phyloP scores from a whole-genome alignment of 1,140 invertebrate genomes.

The Sitophilus oryzae region DNA sequence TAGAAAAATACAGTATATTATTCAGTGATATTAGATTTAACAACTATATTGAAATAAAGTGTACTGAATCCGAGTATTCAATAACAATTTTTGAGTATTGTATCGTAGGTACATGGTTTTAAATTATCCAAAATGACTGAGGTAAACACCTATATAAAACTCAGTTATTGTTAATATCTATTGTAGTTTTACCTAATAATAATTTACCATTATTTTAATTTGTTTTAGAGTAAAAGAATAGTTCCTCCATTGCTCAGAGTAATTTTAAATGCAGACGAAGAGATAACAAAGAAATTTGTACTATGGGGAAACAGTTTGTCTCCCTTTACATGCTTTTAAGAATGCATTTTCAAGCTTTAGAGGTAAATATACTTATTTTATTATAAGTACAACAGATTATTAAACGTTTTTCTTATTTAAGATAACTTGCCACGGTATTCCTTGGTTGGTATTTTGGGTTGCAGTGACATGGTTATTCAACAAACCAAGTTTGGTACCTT shows the following conservation, averaged over 20 bases:
- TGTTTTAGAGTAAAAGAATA: conserved; percentile 11
- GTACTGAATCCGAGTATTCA: too few relatives aligned
- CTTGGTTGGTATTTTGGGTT: conserved; percentile 71
- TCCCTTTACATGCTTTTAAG: conserved; percentile 54
- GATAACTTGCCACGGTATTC: conserved; percentile 84
- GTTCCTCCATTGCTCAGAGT: conserved; percentile 12
- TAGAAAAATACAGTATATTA: too few relatives aligned
- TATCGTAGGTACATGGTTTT: too few relatives aligned
- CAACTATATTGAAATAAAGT: too few relatives aligned
- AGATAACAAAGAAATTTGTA: conserved; percentile 59
- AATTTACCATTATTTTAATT: neutral
- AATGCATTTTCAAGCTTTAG: conserved; percentile 60
- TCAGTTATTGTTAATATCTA: too few relatives aligned
- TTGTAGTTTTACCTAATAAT: neutral
- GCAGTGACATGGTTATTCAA: conserved; percentile 68
- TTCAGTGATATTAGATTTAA: too few relatives aligned
- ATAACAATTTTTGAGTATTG: too few relatives aligned
- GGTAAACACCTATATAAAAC: too few relatives aligned
- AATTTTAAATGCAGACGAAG: conserved; percentile 47
- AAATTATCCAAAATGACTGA: neutral
- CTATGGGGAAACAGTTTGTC: conserved; percentile 51
- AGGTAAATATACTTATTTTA: conserved; percentile 54
- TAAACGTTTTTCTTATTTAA: conserved; percentile 40
- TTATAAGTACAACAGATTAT: too few relatives aligned
- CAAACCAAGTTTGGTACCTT: conserved; percentile 59